These are phyloP conservation scores for Xiphophorus couchianus DNA, from an alignment of 2,113 vertebrate genomes.

Conservation along the genomic window DNA sequence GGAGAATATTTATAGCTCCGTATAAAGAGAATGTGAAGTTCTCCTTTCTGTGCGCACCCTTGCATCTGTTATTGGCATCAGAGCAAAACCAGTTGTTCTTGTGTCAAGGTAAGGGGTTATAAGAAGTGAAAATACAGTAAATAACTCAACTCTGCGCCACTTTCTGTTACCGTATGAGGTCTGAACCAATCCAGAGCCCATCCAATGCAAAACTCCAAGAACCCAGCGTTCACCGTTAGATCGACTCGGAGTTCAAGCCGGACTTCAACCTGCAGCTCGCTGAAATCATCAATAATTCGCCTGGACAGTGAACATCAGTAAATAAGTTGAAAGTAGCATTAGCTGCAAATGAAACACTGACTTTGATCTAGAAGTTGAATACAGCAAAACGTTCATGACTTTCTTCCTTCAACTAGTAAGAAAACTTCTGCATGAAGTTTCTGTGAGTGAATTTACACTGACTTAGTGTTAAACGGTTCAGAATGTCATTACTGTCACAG, in stretches of 20 bases:
- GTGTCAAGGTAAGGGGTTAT: constrained; percentile 53
- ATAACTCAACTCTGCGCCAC: constrained; percentile 67
- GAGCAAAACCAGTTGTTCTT: constrained; percentile 54
- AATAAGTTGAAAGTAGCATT: background rate
- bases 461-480: too few species aligned
- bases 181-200: constrained; percentile 54
- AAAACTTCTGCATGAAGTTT: background rate
- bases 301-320: background rate
- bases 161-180: constrained; percentile 73
- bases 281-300: constrained; percentile 1
- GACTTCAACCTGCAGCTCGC: constrained; percentile 10
- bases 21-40: constrained; percentile 94
- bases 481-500: too few species aligned
- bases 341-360: too few species aligned
- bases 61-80: constrained; percentile 95
- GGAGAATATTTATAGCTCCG: constrained; percentile 91
- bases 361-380: background rate
- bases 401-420: background rate
- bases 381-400: too few species aligned
- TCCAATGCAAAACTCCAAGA: background rate
- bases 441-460: too few species aligned
- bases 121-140: constrained; percentile 78
- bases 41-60: constrained; percentile 85
- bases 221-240: constrained; percentile 44
- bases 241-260: constrained; percentile 25